Evolutionary conservation across 2,888 invertebrate species (phyloP).

Genomic region (Melinaea menophilus): DNA sequence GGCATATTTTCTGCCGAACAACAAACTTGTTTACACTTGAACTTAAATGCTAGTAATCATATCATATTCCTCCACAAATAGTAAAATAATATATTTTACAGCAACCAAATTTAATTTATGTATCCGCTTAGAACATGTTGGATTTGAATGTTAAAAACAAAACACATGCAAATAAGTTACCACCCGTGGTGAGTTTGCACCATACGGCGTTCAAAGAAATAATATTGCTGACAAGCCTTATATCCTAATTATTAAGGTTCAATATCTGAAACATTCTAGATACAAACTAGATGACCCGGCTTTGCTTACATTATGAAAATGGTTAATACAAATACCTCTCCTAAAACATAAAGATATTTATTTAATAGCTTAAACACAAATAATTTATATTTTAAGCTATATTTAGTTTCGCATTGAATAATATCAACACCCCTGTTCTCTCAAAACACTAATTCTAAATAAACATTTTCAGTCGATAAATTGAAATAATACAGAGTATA

Average conservation of each 20-base stretch:
- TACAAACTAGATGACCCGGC: conserved; percentile 32
- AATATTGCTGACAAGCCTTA: conserved; percentile 24
- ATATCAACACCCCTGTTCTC: no score
- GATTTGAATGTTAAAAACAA: conserved; percentile 64
- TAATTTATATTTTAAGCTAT: no score
- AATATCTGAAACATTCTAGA: conserved; percentile 28
- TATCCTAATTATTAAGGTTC: conserved; percentile 30
- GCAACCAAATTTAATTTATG: conserved; percentile 26
- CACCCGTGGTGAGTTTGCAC: conserved; percentile 63
- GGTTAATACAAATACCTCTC: no score
- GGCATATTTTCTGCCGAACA: no score
- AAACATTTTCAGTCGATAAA: no score
- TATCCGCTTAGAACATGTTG: conserved; percentile 43
- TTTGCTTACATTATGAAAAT: conserved; percentile 42
- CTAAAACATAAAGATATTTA: no score
- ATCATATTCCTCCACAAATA: not conserved
- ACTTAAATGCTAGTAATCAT: no score
- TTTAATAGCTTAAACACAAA: no score
- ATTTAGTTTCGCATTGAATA: no score
- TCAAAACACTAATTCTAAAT: no score
- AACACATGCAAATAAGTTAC: conserved; percentile 65
- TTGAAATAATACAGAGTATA: no score
- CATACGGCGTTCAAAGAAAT: conserved; percentile 39
- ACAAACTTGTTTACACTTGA: no score
- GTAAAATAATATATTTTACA: not conserved